phyloP scores from a whole-genome alignment of 2,113 vertebrate genomes.

The Gallinago media region DNA sequence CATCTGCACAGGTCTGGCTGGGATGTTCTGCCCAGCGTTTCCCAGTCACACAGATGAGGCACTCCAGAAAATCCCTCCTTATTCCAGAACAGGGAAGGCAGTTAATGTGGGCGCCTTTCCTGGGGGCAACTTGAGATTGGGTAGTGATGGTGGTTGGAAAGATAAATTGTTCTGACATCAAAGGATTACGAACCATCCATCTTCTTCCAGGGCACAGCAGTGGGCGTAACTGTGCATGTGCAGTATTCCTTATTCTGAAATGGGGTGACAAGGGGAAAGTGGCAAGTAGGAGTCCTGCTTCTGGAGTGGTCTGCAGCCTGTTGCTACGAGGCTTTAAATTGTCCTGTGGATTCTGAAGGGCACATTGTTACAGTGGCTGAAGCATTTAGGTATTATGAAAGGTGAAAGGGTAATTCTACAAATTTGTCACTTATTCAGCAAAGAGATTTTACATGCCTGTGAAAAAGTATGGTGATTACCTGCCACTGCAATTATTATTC shows the following conservation, averaged over 20 bases:
- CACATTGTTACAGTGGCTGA: not conserved
- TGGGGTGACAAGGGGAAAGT: not conserved
- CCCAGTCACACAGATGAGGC: not conserved
- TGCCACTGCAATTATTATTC: not conserved
- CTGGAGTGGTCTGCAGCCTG: not conserved
- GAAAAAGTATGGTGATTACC: not conserved
- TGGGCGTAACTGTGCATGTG: not conserved
- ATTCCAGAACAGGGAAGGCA: not conserved
- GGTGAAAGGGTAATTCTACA: not conserved
- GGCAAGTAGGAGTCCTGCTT: not conserved
- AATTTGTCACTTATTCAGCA: not conserved
- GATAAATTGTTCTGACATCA: slow-evolving; percentile 22
- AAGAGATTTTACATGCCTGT: not conserved
- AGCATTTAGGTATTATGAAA: not conserved
- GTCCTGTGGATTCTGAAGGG: not conserved
- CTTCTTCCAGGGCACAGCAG: not conserved
- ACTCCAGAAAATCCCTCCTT: not conserved
- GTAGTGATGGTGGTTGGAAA: not conserved
- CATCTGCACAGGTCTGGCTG: not conserved
- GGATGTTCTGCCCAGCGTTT: not conserved
- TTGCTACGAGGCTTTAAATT: not conserved
- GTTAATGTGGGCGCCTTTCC: not conserved
- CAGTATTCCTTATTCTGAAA: not conserved
- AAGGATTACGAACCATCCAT: not conserved
- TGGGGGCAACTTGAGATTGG: not conserved